phyloP scores from a whole-genome alignment of 2,113 vertebrate genomes.

The Hiodon alosoides region DNA sequence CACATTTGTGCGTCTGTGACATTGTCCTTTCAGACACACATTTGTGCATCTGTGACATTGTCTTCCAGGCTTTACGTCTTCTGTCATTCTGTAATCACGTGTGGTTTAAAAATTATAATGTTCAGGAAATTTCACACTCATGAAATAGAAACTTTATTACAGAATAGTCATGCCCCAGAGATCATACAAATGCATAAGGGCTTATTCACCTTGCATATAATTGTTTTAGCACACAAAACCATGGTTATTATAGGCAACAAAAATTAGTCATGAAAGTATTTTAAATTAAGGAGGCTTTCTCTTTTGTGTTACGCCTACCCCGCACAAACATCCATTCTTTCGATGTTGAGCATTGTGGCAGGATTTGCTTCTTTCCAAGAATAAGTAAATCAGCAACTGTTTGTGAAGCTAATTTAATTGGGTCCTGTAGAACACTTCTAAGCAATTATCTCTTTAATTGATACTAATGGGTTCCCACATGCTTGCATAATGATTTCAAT shows the following conservation, averaged over 20 bases:
- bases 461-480: constrained; percentile 64
- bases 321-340: neutral
- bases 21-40: neutral
- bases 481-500: constrained; percentile 63
- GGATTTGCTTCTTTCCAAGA: neutral
- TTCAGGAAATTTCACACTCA: neutral
- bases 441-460: constrained; percentile 71
- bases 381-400: constrained; percentile 42
- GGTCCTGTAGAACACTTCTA: constrained; percentile 61
- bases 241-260: neutral
- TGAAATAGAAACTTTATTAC: neutral
- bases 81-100: too few species aligned
- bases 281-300: neutral
- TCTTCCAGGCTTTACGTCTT: too few species aligned
- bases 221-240: neutral
- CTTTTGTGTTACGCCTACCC: neutral
- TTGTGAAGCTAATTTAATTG: constrained; percentile 34
- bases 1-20: too few species aligned
- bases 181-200: neutral
- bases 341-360: neutral
- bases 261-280: too few species aligned
- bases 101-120: too few species aligned
- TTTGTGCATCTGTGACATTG: too few species aligned
- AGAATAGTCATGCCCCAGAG: neutral
- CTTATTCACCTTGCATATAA: neutral